Base-by-base conservation (phyloP, 1,140 invertebrate species). In the Heliconius hewitsoni region DNA sequence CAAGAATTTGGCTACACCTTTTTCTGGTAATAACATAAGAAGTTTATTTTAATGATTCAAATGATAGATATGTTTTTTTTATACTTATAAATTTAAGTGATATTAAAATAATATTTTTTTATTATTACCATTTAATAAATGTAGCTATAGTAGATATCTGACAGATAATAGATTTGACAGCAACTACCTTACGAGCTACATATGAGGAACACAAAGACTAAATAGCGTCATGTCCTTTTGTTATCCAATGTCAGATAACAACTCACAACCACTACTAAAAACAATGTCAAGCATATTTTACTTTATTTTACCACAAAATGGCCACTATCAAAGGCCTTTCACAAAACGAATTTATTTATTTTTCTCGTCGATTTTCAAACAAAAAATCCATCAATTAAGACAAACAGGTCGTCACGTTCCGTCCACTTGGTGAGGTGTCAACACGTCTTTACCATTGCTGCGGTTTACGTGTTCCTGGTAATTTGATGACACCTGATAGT, bases 341-440 rank as follows among this genome's bases (percentile, higher is more conserved):
- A 66, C 60, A 30, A 66, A 30, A 66, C 3, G 23, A 30, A 27
- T 27, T 30, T 66, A 23, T 23, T 23, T 6, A 23, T 57, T 57
- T 66, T 66, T 66, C 27, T 30, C 60, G 13, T 66, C 13, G 18
- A 6, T 23, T 11, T 66, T 23, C 18, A 1, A 39, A 72, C 42
- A 73, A 78, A 55, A 73, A 27, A 16, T 37, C 13, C 50, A 70
- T 55, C 71, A 66, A 78, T 73, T 78, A 46, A 73, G 50, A 78
- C 52, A 76, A 77, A 72, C 72, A 46, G 76, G 76, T 76, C 75
- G 37, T 77, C 52, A 52, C 30, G 55, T 57, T 77, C 46, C 70
- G 23, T 23, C 70, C 76, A 77, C 46, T 77, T 72, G 46, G 70
- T 50, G 34, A 0, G 16, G 42, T 71, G 66, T 77, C 76, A 76